Evolutionary conservation across 64 coral and sea anemone genomes (phyloP), one percentile per base, ranked within the genome.

Genomic region (Montipora cactus): DNA sequence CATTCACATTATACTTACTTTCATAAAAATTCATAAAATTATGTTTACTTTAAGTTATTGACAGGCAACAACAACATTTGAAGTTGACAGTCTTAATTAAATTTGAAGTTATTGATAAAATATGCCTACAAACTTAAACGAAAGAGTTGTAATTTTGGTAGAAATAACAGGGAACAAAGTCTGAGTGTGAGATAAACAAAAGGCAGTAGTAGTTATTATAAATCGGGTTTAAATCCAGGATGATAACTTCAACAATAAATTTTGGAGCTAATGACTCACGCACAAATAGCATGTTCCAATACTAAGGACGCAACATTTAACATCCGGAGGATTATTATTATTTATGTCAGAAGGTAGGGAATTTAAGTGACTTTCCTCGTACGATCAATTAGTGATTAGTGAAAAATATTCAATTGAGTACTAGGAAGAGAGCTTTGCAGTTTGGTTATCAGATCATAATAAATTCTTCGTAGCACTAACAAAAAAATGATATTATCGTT

Each of bases 81-180:
- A 74, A 74, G 70, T 74, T 74, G 70, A 74, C 70, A 74, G 70
- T 74, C 70, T 23, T 64, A 64, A 64, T 64, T 74, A 74, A 74
- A 74, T 74, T 74, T 37, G 21, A 74, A 74, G 70, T 74, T 74
- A 74, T 74, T 74, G 70, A 74, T 74, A 37, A 64, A 64, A 15
- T 64, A 64, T 74, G 22, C 70, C 70, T 74, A 74, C 70, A 74
- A 74, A 74, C 70, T 74, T 74, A 21, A 74, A 74, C 19, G 70
- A 74, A 74, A n/a, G 70, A 74, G 70, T 74, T 74, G 70, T 74
- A 74, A 74, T 74, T 74, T 74, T 74, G 70, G 19, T 74, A 74
- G n/a, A 74, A 74, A 74, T 74, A 74, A 74, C n/a, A 74, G 70
- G 70, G 19, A 74, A 74, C n/a, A 74, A 74, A 13, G 70, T 74